Base-by-base conservation (phyloP, 2,888 invertebrate species). In the Caprella mutica region DNA sequence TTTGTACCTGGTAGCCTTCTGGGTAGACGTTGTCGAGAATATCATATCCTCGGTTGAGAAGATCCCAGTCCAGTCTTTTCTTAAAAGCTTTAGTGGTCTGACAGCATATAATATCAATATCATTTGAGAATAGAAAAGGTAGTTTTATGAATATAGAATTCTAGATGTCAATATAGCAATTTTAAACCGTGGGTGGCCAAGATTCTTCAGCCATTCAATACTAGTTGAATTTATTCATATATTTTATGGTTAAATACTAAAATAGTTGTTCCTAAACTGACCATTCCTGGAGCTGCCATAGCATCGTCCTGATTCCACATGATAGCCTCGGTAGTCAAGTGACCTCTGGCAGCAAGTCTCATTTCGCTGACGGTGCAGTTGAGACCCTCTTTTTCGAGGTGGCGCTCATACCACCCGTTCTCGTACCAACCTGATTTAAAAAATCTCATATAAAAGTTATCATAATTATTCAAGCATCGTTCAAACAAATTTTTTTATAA, bases 251-350 rank as follows among this genome's bases (percentile, higher is more conserved):
- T n/a, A n/a, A n/a, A n/a, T n/a, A n/a, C n/a, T n/a, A n/a, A n/a
- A n/a, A n/a, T n/a, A n/a, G n/a, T n/a, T n/a, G n/a, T n/a, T n/a
- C n/a, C n/a, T 9, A 21, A 27, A 33, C 66, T 69, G 67, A 79
- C 80, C 91, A 93, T 91, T 66, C 92, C 92, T 39, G 96, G 94
- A 69, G 92, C 86, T 56, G 96, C 96, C 40, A 70, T 72, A 73
- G 88, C 85, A 72, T 88, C 85, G 74, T 94, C 93, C 72, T 92
- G 91, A 75, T 97, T 96, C 84, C 96, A 88, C 90, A 97, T 96
- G 43, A 98, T 81, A 23, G 96, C 96, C 73, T 98, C 98, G 0
- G 98, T 98, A 39, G 98, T 97, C 56, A 98, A 79, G 73, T 98
- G 98, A 2, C 96, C 96, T 73, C 96, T 93, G 1, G 97, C 91